phyloP scores from a whole-genome alignment of 2,888 invertebrate genomes.

The Keiferia lycopersicella region DNA sequence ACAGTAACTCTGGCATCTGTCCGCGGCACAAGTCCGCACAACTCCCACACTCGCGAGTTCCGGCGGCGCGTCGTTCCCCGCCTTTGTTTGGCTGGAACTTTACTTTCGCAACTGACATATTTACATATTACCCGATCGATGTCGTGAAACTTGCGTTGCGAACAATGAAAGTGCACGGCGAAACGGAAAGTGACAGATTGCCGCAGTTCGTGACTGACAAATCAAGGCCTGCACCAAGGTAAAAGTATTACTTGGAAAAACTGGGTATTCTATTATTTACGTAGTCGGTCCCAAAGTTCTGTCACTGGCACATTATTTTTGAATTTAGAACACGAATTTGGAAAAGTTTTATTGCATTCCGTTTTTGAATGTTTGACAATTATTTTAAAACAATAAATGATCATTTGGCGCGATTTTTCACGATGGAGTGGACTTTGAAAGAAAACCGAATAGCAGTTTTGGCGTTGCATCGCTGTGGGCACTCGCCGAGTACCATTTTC shows the following conservation, averaged over 20 bases:
- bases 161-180: background rate
- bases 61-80: background rate
- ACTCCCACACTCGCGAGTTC: background rate
- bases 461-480: too few relatives aligned
- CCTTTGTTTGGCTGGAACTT: background rate
- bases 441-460: too few relatives aligned
- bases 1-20: background rate
- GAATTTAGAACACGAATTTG: too few relatives aligned
- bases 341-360: too few relatives aligned
- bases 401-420: too few relatives aligned
- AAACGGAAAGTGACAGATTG: background rate
- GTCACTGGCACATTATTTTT: too few relatives aligned
- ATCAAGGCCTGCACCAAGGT: background rate
- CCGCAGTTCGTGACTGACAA: conserved; percentile 4
- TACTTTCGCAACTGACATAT: background rate
- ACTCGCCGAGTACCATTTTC: too few relatives aligned
- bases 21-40: background rate
- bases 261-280: background rate
- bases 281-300: too few relatives aligned
- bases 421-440: too few relatives aligned
- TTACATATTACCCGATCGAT: conserved; percentile 1
- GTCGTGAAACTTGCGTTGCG: background rate
- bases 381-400: too few relatives aligned
- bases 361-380: too few relatives aligned
- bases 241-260: background rate